Percentiles rank a stretch among this genome's conserved stretches.
These are phyloP conservation scores for Temnothorax nylanderi DNA, from an alignment of 1,140 invertebrate species.

Conservation along the genomic window DNA sequence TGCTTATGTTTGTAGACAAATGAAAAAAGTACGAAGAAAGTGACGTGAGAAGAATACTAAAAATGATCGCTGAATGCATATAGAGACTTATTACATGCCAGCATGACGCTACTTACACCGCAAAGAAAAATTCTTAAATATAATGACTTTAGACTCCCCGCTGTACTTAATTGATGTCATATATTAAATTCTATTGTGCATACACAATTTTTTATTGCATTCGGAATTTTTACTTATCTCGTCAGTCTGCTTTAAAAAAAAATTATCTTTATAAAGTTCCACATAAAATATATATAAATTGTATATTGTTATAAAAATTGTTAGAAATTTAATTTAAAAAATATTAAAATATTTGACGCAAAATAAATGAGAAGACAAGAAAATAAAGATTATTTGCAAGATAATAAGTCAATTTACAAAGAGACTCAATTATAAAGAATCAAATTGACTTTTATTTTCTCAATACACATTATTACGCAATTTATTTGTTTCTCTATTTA, in stretches of 20 bases:
- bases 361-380: not conserved
- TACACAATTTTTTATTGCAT: not conserved
- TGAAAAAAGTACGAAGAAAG: conserved; percentile 3
- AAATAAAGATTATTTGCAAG: not conserved
- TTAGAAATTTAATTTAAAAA: not conserved
- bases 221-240: not conserved
- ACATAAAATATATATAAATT: not conserved
- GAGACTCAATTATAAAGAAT: not conserved
- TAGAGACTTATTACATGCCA: not conserved
- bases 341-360: not conserved
- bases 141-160: not conserved
- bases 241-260: not conserved
- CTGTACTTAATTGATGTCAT: not conserved
- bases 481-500: not conserved
- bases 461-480: not conserved
- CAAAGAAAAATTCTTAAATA: not conserved
- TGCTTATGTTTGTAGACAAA: not conserved
- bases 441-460: not conserved
- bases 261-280: not conserved
- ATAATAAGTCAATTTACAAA: not conserved
- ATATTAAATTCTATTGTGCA: not conserved
- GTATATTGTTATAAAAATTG: not conserved
- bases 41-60: not conserved
- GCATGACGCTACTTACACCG: not conserved
- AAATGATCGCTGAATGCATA: not conserved